Evolutionary conservation across 2,797 vertebrate species (phyloP).

Genomic region (Chloroceryle amazona): DNA sequence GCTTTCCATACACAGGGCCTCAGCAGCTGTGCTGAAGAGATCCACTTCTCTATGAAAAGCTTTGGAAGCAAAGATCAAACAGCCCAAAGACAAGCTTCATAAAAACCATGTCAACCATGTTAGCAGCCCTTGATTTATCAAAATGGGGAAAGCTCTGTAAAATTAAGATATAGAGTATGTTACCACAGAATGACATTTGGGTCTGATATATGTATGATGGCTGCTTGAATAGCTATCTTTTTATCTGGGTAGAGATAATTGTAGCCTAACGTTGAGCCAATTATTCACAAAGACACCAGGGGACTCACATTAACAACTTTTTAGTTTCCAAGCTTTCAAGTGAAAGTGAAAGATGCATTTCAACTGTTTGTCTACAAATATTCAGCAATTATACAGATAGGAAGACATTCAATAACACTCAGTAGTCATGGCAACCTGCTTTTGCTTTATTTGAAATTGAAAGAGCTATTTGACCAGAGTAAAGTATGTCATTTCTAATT

Average conservation of each 20-base stretch:
- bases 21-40: neutral
- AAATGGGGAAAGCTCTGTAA: neutral
- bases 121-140: neutral
- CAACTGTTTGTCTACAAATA: constrained; percentile 63
- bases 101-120: neutral
- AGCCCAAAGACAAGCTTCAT: neutral
- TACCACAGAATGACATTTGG: neutral
- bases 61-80: constrained; percentile 10
- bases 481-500: constrained; percentile 16
- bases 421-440: constrained; percentile 46
- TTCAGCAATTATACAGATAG: constrained; percentile 24
- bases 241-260: neutral
- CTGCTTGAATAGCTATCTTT: neutral
- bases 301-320: constrained; percentile 34
- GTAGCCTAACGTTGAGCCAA: neutral
- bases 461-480: constrained; percentile 11
- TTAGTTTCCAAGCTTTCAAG: constrained; percentile 23
- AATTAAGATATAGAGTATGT: neutral
- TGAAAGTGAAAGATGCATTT: neutral
- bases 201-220: neutral
- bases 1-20: neutral
- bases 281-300: constrained; percentile 11
- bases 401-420: constrained; percentile 2
- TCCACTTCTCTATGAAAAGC: neutral
- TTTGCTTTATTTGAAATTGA: constrained; percentile 31